phyloP scores from a whole-genome alignment of 2,113 vertebrate species.

The Eira barbara region DNA sequence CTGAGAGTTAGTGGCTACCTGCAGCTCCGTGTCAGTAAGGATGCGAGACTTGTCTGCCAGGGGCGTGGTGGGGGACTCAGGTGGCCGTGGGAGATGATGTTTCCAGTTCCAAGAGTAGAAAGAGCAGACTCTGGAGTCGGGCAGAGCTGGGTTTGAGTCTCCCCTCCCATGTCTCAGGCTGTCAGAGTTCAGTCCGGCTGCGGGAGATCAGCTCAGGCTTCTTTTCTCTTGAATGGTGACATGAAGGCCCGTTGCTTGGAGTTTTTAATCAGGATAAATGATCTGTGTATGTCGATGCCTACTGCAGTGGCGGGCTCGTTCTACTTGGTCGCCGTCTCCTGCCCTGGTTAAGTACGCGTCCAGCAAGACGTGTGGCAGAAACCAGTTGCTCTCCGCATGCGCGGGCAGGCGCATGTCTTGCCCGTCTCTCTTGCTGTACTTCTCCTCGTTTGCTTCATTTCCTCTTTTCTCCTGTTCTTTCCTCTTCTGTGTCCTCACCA shows the following conservation, averaged over 20 bases:
- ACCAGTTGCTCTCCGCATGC: background rate
- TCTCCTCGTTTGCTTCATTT: background rate
- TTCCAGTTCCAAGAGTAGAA: background rate
- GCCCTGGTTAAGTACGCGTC: background rate
- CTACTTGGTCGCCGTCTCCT: background rate
- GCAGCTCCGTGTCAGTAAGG: rapidly evolving
- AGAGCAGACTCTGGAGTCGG: background rate
- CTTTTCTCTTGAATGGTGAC: background rate
- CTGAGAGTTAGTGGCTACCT: no score
- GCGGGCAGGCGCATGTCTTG: background rate
- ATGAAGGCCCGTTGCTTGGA: background rate
- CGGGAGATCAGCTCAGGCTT: background rate
- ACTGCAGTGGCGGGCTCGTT: background rate
- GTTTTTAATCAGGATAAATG: background rate
- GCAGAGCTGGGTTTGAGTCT: background rate
- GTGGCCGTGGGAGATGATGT: background rate
- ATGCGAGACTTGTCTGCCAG: rapidly evolving
- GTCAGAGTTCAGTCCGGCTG: background rate
- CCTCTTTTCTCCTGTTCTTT: background rate
- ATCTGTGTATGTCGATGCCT: background rate
- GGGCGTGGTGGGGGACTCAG: background rate
- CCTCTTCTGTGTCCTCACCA: background rate
- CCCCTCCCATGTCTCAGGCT: no score
- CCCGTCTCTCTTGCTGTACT: background rate
- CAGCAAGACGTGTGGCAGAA: background rate